A percentile compares a stretch with the other conserved stretches of the same genome.
Evolutionary conservation across 1,140 invertebrate genomes (phyloP).

Genomic region (Brachionus sp.): DNA sequence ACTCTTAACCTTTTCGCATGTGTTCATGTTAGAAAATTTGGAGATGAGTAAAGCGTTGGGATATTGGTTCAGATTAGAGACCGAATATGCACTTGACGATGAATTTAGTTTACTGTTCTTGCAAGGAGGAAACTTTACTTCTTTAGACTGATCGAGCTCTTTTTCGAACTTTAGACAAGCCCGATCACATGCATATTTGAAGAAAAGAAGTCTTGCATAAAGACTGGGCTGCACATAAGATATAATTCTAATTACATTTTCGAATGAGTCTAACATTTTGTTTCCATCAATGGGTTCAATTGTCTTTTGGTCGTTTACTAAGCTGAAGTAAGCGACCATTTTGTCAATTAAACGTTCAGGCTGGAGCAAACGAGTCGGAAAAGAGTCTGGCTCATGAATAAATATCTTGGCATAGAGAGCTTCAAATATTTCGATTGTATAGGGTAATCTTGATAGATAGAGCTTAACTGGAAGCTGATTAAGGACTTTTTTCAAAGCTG

Average conservation of each 20-base stretch:
- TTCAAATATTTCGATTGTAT: slow-evolving; percentile 42
- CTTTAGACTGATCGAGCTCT: neutral
- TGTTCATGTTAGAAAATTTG: neutral
- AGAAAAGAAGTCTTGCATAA: slow-evolving; percentile 6
- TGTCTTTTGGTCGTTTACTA: neutral
- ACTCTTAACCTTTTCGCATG: slow-evolving; percentile 18
- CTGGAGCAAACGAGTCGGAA: slow-evolving; percentile 10
- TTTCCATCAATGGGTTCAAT: slow-evolving; percentile 27
- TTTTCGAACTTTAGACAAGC: slow-evolving; percentile 20
- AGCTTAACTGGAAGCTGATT: slow-evolving; percentile 18
- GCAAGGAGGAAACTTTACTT: neutral
- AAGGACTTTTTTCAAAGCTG: neutral
- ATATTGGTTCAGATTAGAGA: neutral
- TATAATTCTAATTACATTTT: slow-evolving; percentile 39
- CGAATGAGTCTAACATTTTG: slow-evolving; percentile 19
- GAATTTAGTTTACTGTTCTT: neutral
- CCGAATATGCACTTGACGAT: neutral
- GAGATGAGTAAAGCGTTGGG: slow-evolving; percentile 1
- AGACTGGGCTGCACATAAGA: slow-evolving; percentile 32
- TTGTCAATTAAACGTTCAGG: slow-evolving; percentile 42
- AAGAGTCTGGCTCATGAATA: slow-evolving; percentile 39
- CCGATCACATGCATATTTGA: slow-evolving; percentile 12
- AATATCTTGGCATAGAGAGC: slow-evolving; percentile 42
- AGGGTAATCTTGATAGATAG: slow-evolving; percentile 28
- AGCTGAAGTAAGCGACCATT: slow-evolving; percentile 36